A percentile compares a stretch with the other conserved stretches of the same genome.
Conservation (phyloP, 1,140 invertebrate genomes). For the Zaprionus taronus region DNA sequence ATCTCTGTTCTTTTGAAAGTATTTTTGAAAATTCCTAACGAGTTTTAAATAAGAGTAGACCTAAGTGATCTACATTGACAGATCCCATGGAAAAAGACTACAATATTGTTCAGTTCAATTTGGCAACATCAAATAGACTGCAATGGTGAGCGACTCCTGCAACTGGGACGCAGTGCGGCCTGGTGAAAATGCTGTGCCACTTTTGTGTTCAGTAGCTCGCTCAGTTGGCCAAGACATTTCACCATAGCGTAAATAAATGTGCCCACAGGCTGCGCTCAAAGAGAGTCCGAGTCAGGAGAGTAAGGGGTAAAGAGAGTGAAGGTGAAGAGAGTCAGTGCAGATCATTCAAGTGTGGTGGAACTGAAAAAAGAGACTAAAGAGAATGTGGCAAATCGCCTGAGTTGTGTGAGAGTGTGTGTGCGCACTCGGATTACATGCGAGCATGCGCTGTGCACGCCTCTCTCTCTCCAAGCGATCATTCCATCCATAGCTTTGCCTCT, state of each 20-base stretch:
- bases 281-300: slow-evolving; percentile 30
- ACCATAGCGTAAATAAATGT: slow-evolving; percentile 68
- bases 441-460: slow-evolving; percentile 60
- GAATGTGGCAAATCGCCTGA: background rate
- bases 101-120: background rate
- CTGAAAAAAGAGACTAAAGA: slow-evolving; percentile 8
- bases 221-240: slow-evolving; percentile 48
- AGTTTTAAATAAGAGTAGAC: background rate
- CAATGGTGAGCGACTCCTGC: background rate
- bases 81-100: background rate
- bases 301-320: background rate
- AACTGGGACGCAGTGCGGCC: background rate
- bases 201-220: slow-evolving; percentile 28
- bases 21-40: background rate
- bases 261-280: slow-evolving; percentile 51
- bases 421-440: slow-evolving; percentile 60
- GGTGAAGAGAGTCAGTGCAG: background rate
- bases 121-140: background rate
- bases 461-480: slow-evolving; percentile 53
- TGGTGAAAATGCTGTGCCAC: slow-evolving; percentile 63
- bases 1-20: background rate
- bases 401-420: slow-evolving; percentile 23
- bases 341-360: background rate
- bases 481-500: slow-evolving; percentile 44
- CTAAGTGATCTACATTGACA: background rate